Evolutionary conservation across 2,888 invertebrate genomes (phyloP), one percentile per base, ranked within the genome.

Genomic region (Diarsia brunnea): DNA sequence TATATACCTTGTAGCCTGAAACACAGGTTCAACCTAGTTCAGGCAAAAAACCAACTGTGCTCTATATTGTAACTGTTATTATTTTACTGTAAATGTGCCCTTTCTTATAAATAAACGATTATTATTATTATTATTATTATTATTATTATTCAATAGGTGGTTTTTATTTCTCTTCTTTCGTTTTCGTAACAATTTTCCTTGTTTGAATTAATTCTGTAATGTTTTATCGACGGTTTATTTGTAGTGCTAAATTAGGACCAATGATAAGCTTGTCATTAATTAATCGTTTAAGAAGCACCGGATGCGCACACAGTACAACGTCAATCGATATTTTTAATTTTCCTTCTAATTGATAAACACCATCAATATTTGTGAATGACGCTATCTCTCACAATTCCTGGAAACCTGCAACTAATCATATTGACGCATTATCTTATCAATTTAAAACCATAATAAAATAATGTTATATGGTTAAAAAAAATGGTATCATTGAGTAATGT

Each of bases 311-410:
- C 79, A 19, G 16, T 11, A 53, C 66, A 53, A 24, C 21, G 21
- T 79, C 1, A 16, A 2, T 45, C n/a, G 43, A 43, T 63, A 43
- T 2, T 63, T 63, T 27, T 69, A 27, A 53, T 60, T 76, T 72
- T 71, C 72, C 55, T 77, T 71, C 31, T 71, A 58, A 51, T 71
- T 16, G 64, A 64, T 79, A 64, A 79, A 49, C 11, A n/a, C 14
- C 24, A 63, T 69, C 11, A 71, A 64, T 79, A 71, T 31, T 60
- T 60, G 43, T 77, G 63, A 77, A 64, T 79, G 72, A 43, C 31
- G 24, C 64, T 79, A 79, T 71, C 64, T 65, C 45, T 31, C n/a
- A 68, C 60, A 81, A 81, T 81, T 75, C 64, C 31, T 60, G 79
- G 68, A 81, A 74, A 75, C 24, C 12, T 19, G 12, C 49, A 45